Evolutionary conservation across 2,113 vertebrate species (phyloP), one percentile per base, ranked within the genome.

Genomic region (Pterocles burchelli): DNA sequence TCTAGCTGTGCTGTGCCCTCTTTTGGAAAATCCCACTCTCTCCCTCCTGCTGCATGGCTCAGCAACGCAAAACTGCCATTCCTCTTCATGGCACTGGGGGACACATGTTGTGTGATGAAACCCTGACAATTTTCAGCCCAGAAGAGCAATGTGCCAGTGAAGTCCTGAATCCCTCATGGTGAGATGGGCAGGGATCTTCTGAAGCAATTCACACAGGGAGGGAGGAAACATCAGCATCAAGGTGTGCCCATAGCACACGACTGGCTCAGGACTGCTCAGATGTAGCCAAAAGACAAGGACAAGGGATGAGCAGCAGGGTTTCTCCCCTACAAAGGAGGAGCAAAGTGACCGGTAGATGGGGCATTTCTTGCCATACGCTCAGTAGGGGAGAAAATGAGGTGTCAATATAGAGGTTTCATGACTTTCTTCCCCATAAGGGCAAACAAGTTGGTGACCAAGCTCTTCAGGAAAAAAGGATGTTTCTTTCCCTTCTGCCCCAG

Each of bases 21-120:
- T 82, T 97, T 92, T 87, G 92, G 94, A 95, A 96, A 95, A 94
- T 95, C 78, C 93, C 82, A 92, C 92, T 92, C 94, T 71, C 76
- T 93, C 85, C 76, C 88, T 90, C 82, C 95, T 80, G 94, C 83
- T 85, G 90, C 57, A 74, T 8, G 33, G 72, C 91, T 95, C 89
- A 86, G 85, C 61, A 21, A 77, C 25, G 62, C 74, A 91, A 89
- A 96, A 74, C n/a, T 72, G 72, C 73, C 7, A 1, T 49, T 92
- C 86, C 68, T 70, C 43, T 65, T 73, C 62, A 25, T 9, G 6
- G 75, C 77, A 84, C 76, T 0, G 0, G 12, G 58, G 87, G 91
- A 92, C 59, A 74, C 22, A 52, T 1, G 1, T 28, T 11, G 61
- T n/a, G 52, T 26, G 83, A 80, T 58, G 38, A 88, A 89, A 45